Evolutionary conservation across 2,113 vertebrate genomes (phyloP), one percentile per base, ranked within the genome.

Genomic region (Burhinus bistriatus): DNA sequence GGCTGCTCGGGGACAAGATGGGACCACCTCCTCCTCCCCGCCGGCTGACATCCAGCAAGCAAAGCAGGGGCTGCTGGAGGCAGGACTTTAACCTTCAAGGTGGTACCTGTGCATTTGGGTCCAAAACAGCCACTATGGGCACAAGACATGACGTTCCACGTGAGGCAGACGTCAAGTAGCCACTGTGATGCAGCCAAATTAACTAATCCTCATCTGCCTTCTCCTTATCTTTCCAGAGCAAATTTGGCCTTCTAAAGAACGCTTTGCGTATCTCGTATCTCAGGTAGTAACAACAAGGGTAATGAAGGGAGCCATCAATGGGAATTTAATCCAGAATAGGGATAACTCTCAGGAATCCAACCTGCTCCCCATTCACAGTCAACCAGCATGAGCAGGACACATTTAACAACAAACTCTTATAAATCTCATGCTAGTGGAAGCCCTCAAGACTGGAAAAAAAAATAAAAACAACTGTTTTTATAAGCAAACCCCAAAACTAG

Each of bases 61-160:
- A 36, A 32, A 45, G 25, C 34, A 62, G 45, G 12, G 36, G 30
- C 30, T 83, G 36, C 57, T 92, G 38, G 22, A 61, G 42, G 32
- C 27, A 78, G 34, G 42, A 34, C 34, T 59, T 73, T 12, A 45
- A 30, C 38, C 22, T 44, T 83, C 61, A 9, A 57, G 51, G 14
- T 34, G 29, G 4, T 82, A 12, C 10, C 30, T 42, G 21, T 30
- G 57, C 18, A 65, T 80, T 62, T 47, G 30, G 45, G 30, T 12
- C 23, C 11, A 17, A 44, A 90, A 34, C 23, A 69, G 18, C 12
- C 22, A 8, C 51, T 73, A 9, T 62, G 59, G 61, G 40, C 47
- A 22, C 0, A 0, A 59, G 21, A 38, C 42, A 12, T 6, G 1
- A 30, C 0, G 1, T 27, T 25, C 29, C 57, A 30, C 55, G 6